Conservation (phyloP, 2,797 vertebrate species). For the Sebastes vulpes region DNA sequence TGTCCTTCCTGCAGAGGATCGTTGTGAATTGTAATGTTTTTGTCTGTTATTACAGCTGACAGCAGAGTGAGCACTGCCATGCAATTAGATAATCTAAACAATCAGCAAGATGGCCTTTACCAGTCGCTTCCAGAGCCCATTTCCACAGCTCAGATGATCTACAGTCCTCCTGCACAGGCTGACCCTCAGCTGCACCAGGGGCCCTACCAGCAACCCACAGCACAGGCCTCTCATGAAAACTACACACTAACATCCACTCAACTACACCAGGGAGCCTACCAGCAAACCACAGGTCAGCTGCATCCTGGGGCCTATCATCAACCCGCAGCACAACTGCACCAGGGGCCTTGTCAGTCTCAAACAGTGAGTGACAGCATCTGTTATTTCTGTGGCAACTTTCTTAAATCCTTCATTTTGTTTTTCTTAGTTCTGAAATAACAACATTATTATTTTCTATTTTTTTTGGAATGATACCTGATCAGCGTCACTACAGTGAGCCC, state of each 20-base stretch:
- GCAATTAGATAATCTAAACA: slow-evolving; percentile 89
- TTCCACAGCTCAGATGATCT: slow-evolving; percentile 85
- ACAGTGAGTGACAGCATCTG: slow-evolving; percentile 75
- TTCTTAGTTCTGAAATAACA: slow-evolving; percentile 36
- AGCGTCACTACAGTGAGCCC: slow-evolving; percentile 74
- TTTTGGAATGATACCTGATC: slow-evolving; percentile 43
- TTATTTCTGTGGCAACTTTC: neutral
- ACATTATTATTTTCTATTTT: slow-evolving; percentile 42
- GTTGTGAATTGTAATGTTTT: slow-evolving; percentile 35
- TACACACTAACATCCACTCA: slow-evolving; percentile 61
- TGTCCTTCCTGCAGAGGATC: slow-evolving; percentile 32
- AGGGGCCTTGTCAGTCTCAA: slow-evolving; percentile 73
- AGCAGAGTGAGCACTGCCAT: slow-evolving; percentile 88
- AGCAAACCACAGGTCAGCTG: slow-evolving; percentile 64
- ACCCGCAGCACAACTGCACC: slow-evolving; percentile 68
- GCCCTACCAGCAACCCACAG: slow-evolving; percentile 67
- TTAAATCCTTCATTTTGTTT: neutral
- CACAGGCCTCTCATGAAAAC: slow-evolving; percentile 61
- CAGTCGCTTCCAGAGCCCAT: slow-evolving; percentile 87
- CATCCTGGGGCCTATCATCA: slow-evolving; percentile 67
- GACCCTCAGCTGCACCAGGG: slow-evolving; percentile 69
- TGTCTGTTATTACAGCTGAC: slow-evolving; percentile 87
- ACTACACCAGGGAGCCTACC: slow-evolving; percentile 70
- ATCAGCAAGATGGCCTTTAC: slow-evolving; percentile 91
- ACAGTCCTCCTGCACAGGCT: slow-evolving; percentile 87